These are phyloP conservation scores for Miniopterus natalensis DNA, from an alignment of 2,113 vertebrate genomes.

Conservation along the genomic window DNA sequence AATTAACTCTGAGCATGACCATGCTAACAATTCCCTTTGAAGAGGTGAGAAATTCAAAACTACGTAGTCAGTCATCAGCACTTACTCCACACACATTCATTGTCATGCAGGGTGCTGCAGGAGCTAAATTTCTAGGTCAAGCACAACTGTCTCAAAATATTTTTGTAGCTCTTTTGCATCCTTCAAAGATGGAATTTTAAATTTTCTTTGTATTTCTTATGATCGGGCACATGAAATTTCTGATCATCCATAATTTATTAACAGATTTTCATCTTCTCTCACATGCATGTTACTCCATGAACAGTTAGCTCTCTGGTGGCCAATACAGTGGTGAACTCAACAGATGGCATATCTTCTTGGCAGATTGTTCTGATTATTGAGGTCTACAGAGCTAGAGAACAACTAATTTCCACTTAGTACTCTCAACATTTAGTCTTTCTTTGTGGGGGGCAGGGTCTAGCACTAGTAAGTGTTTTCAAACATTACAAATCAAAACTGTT, in stretches of 20 bases:
- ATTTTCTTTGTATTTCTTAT: neutral
- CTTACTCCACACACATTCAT: neutral
- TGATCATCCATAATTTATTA: neutral
- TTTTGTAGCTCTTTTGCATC: neutral
- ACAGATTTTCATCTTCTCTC: neutral
- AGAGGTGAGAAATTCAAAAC: neutral
- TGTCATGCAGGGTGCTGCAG: rapidly evolving
- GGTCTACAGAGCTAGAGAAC: neutral
- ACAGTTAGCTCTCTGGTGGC: neutral
- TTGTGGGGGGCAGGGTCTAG: too few relatives aligned
- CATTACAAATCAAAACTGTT: neutral
- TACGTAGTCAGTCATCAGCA: neutral
- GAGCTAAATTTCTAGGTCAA: neutral
- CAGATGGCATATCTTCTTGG: neutral
- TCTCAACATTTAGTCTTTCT: neutral
- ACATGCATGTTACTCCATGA: neutral
- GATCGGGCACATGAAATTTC: neutral
- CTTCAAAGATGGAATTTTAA: neutral
- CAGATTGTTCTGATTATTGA: neutral
- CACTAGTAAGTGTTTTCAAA: neutral
- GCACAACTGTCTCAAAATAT: neutral
- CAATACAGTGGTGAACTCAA: neutral
- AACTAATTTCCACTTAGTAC: neutral
- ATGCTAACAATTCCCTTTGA: neutral
- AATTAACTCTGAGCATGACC: neutral